Conservation (phyloP, 1,140 invertebrate genomes). For the Atopsyche davidsoni region DNA sequence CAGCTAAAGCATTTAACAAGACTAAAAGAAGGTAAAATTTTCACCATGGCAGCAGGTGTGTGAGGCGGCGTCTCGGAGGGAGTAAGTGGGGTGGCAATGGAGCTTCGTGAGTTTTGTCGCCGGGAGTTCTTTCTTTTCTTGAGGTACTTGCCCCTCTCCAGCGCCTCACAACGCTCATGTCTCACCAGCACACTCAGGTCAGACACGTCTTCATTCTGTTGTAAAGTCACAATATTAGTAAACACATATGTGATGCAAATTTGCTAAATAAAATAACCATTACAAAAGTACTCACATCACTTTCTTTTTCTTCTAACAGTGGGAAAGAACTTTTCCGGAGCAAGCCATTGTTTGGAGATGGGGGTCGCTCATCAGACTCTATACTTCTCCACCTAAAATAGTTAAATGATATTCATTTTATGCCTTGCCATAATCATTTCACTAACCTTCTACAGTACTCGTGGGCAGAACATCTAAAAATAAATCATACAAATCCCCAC, state of each 20-base stretch:
- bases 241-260: background rate
- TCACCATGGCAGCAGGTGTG: too few species aligned
- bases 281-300: slow-evolving; percentile 29
- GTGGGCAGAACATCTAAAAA: too few species aligned
- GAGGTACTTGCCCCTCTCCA: slow-evolving; percentile 73
- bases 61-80: slow-evolving; percentile 36
- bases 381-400: slow-evolving; percentile 43
- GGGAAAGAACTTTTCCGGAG: slow-evolving; percentile 26
- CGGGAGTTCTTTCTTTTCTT: slow-evolving; percentile 57
- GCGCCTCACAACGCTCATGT: slow-evolving; percentile 69
- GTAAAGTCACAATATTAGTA: slow-evolving; percentile 13
- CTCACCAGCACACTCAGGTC: slow-evolving; percentile 62
- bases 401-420: too few species aligned
- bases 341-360: slow-evolving; percentile 41
- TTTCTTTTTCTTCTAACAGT: slow-evolving; percentile 38
- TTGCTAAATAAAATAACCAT: slow-evolving; percentile 4
- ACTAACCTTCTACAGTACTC: too few species aligned
- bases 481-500: too few species aligned
- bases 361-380: slow-evolving; percentile 33
- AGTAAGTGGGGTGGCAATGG: slow-evolving; percentile 52
- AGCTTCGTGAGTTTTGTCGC: slow-evolving; percentile 55
- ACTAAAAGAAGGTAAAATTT: too few species aligned
- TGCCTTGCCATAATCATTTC: too few species aligned
- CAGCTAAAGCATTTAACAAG: too few species aligned
- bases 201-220: slow-evolving; percentile 69